phyloP scores from a whole-genome alignment of 92 coral and sea anemone species.

The Parazoanthus darwini region DNA sequence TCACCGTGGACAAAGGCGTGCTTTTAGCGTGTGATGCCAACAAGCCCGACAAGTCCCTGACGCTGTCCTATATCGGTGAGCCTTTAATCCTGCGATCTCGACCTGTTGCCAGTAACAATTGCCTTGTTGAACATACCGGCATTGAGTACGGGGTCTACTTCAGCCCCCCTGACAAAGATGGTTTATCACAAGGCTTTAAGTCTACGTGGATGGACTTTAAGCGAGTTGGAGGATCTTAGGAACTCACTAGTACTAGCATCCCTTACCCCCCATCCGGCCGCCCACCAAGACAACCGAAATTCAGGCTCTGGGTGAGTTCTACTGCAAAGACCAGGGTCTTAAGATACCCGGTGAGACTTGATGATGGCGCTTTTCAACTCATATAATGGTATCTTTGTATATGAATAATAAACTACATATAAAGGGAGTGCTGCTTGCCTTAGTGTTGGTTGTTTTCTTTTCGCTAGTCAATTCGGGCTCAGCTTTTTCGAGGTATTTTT shows the following conservation, averaged over 20 bases:
- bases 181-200: slow-evolving; percentile 58
- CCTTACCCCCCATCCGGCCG: background rate
- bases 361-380: too few species aligned
- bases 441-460: too few species aligned
- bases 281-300: too few species aligned
- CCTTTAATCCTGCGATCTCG: slow-evolving; percentile 53
- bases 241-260: background rate
- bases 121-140: slow-evolving; percentile 47
- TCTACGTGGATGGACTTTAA: slow-evolving; percentile 47
- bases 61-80: slow-evolving; percentile 47
- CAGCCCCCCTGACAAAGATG: slow-evolving; percentile 40
- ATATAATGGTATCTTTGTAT: too few species aligned
- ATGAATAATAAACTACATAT: too few species aligned
- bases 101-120: slow-evolving; percentile 3
- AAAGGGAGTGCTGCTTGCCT: too few species aligned
- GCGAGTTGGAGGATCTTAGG: background rate
- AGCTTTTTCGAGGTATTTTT: too few species aligned
- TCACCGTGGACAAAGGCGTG: slow-evolving; percentile 34
- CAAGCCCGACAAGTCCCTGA: slow-evolving; percentile 13
- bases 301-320: too few species aligned
- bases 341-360: too few species aligned
- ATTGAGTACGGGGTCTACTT: slow-evolving; percentile 48
- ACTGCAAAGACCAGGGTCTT: too few species aligned
- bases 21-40: slow-evolving; percentile 34
- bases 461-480: too few species aligned